Base-by-base conservation (phyloP, 2,113 vertebrate species). In the Eleginops maclovinus region DNA sequence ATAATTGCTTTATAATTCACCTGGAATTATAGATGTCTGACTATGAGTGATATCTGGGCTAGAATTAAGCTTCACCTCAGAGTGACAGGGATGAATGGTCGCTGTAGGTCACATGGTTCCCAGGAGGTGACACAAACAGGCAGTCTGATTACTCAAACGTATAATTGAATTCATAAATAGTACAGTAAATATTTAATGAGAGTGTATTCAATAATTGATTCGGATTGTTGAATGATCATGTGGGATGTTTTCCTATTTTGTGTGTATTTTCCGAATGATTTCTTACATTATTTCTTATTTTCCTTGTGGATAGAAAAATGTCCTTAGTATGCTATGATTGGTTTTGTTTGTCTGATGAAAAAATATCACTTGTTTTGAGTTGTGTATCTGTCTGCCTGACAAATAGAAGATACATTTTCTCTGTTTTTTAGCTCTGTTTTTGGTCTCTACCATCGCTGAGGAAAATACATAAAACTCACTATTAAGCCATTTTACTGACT, bases 161-260 rank as follows among this genome's bases (percentile, higher is more conserved):
- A 17, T 60, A 80, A 74, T 74, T 77, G 56, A 72, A 70, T 26
- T 16, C 67, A 76, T 72, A 13, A 80, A 80, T 80, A 65, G 62
- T n/a, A 5, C 67, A 68, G 5, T 59, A 9, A 61, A 60, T 53
- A 26, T 14, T 2, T n/a, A 61, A 53, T 43, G 53, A 16, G 17
- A 53, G 7, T 16, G 0, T 46, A 28, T 40, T 78, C 1, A 41
- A 61, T 70, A 11, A 40, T 63, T 46, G 4, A 70, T 8, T 9
- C 22, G 24, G 17, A 40, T 10, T 36, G 16, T 14, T 6, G 19
- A 21, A 43, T 62, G 9, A 43, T 10, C 67, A 46, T 54, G 41
- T n/a, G 56, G 15, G 10, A 19, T 0, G 9, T 49, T 40, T 24
- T 58, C 28, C n/a, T 36, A 3, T 22, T 24, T 40, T 4, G 13